These are phyloP conservation scores for Taphrorychus bicolor DNA, from an alignment of 2,888 invertebrate species.

Conservation along the genomic window DNA sequence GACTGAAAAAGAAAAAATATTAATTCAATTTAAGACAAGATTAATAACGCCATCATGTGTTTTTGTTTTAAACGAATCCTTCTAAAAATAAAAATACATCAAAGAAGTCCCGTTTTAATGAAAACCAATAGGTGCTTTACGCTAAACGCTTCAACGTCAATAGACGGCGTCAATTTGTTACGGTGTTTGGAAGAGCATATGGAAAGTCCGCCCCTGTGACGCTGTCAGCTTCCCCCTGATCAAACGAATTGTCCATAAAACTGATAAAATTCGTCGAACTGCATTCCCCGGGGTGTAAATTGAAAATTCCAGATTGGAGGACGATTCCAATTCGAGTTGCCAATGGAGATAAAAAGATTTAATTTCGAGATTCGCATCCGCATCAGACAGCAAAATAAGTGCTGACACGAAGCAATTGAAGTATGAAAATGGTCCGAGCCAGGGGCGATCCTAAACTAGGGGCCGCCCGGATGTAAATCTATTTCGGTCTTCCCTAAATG, in stretches of 20 bases:
- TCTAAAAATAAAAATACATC: constrained; percentile 8
- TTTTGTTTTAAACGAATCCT: neutral
- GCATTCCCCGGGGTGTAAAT: constrained; percentile 31
- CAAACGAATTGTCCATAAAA: neutral
- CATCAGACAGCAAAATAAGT: neutral
- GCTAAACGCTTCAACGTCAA: neutral
- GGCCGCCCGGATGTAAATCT: too few species aligned
- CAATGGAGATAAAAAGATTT: constrained; percentile 38
- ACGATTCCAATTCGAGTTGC: constrained; percentile 35
- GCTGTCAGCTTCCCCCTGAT: neutral
- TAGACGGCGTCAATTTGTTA: neutral
- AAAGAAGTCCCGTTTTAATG: neutral
- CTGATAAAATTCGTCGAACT: constrained; percentile 2
- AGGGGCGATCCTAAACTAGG: too few species aligned
- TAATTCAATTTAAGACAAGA: too few species aligned
- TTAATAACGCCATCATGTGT: neutral
- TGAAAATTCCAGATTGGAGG: constrained; percentile 37
- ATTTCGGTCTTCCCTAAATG: too few species aligned
- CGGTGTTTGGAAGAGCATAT: neutral
- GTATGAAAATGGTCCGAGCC: too few species aligned
- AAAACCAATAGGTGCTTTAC: constrained; percentile 1
- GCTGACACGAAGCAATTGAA: too few species aligned
- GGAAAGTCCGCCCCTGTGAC: neutral
- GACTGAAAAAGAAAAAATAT: too few species aligned
- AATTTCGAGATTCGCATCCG: constrained; percentile 30